Evolutionary conservation across 2,797 vertebrate species (phyloP), one percentile per base, ranked within the genome.

Genomic region (Neostethus bicornis): DNA sequence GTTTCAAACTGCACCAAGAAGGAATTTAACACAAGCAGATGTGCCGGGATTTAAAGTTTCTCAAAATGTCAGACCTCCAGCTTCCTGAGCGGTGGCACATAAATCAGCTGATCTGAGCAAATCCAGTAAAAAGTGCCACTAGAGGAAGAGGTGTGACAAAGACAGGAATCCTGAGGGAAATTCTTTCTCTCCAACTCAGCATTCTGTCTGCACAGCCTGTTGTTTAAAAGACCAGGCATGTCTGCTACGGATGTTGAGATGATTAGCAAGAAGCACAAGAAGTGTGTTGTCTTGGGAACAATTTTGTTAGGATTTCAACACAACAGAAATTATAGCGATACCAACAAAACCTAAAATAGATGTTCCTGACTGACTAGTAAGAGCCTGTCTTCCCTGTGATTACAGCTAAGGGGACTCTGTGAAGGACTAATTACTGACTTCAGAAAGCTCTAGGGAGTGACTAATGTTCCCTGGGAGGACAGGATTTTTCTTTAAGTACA

Each of bases 371-470:
- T 47, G 41, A 37, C 42, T 63, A 1, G 13, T 49, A 51, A 55
- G 25, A 61, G 6, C 57, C 13, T 14, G 44, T 24, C 39, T 23
- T 62, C 59, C 65, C 73, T 68, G 53, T 58, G 32, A 9, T 61
- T 66, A 72, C 47, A 61, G 61, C 60, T 25, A 38, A 45, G 42
- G 51, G 29, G 56, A 11, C 39, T 32, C 51, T 53, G 19, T 56
- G 45, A 73, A 48, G 43, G 23, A 65, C 60, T 70, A 62, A 78
- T 61, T 56, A 67, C 44, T 4, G 47, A 59, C 39, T 52, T 37
- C 9, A 42, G 17, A 45, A 45, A 17, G 64, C 49, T 58, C 66
- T 38, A 11, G 41, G 32, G 64, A 63, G 44, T 32, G 29, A 43
- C 34, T 31, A 23, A 26, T 41, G 35, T 34, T 65, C 25, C 25